Evolutionary conservation across 2,888 invertebrate species (phyloP).

Genomic region (Ditula angustiorana): DNA sequence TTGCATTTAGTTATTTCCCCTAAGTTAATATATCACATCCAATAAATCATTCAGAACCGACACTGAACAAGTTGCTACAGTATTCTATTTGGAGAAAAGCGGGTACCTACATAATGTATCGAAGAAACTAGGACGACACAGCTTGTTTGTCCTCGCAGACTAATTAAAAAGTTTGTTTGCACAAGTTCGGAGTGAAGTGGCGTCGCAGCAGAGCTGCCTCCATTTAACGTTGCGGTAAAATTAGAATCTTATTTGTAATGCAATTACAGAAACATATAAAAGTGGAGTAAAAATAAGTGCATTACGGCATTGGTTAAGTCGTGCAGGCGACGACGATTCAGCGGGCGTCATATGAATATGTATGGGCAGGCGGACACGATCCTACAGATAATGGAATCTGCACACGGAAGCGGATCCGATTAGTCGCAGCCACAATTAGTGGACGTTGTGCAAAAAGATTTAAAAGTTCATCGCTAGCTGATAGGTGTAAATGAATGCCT

Average conservation of each 20-base stretch:
- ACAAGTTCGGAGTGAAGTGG: conserved; percentile 71
- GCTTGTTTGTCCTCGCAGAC: conserved; percentile 83
- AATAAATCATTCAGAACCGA: conserved; percentile 46
- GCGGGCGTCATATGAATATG: conserved; percentile 75
- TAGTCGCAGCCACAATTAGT: conserved; percentile 75
- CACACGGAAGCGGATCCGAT: conserved; percentile 76
- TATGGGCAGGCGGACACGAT: conserved; percentile 73
- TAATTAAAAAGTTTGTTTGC: conserved; percentile 85
- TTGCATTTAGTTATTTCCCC: conserved; percentile 15
- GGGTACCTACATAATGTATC: conserved; percentile 65
- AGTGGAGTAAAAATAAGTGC: conserved; percentile 49
- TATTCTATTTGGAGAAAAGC: conserved; percentile 56
- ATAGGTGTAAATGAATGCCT: conserved; percentile 1
- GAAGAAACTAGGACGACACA: conserved; percentile 73
- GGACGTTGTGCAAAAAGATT: conserved; percentile 54
- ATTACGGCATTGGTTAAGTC: conserved; percentile 63
- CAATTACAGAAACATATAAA: conserved; percentile 32
- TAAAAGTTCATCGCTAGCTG: conserved; percentile 45
- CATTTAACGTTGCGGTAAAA: conserved; percentile 71
- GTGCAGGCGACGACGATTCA: conserved; percentile 60
- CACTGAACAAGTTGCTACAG: conserved; percentile 50
- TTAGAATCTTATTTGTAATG: conserved; percentile 53
- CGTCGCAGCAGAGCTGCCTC: conserved; percentile 67
- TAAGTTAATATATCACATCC: conserved; percentile 30
- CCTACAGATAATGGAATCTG: conserved; percentile 80